phyloP scores from a whole-genome alignment of 1,140 invertebrate species.

The Orussus abietinus region DNA sequence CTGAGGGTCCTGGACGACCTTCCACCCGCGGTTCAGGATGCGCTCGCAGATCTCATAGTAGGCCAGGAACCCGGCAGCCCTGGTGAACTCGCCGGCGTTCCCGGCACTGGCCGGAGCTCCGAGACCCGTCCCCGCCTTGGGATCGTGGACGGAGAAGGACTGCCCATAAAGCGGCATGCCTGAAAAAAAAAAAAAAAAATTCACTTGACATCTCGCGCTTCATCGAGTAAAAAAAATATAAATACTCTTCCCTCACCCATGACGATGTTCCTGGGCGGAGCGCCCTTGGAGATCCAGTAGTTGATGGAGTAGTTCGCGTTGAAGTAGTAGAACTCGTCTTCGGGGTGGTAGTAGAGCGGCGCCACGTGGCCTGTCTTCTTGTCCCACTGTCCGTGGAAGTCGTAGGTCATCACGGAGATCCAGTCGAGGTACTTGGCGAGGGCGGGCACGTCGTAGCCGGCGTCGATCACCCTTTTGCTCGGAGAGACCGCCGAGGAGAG shows the following conservation, averaged over 20 bases:
- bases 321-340: slow-evolving; percentile 51
- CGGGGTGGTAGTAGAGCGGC: slow-evolving; percentile 74
- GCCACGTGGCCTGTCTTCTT: slow-evolving; percentile 81
- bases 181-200: slow-evolving; percentile 14
- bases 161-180: slow-evolving; percentile 85
- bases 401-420: slow-evolving; percentile 82
- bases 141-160: slow-evolving; percentile 69
- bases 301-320: slow-evolving; percentile 78
- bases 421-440: slow-evolving; percentile 77
- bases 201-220: slow-evolving; percentile 1
- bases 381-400: slow-evolving; percentile 83
- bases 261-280: slow-evolving; percentile 72
- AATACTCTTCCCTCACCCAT: slow-evolving; percentile 58
- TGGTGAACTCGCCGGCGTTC: slow-evolving; percentile 74
- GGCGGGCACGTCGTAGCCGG: slow-evolving; percentile 74
- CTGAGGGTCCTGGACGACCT: slow-evolving; percentile 69
- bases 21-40: slow-evolving; percentile 73
- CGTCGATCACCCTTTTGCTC: slow-evolving; percentile 82
- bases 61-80: slow-evolving; percentile 78
- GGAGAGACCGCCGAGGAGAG: slow-evolving; percentile 83
- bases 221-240: neutral
- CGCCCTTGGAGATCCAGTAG: slow-evolving; percentile 83
- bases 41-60: slow-evolving; percentile 89
- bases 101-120: slow-evolving; percentile 74
- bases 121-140: slow-evolving; percentile 51